Percentiles rank a stretch among this genome's conserved stretches.
These are phyloP conservation scores for Chionomys nivalis DNA, from an alignment of 2,113 vertebrate genomes.

Conservation along the genomic window DNA sequence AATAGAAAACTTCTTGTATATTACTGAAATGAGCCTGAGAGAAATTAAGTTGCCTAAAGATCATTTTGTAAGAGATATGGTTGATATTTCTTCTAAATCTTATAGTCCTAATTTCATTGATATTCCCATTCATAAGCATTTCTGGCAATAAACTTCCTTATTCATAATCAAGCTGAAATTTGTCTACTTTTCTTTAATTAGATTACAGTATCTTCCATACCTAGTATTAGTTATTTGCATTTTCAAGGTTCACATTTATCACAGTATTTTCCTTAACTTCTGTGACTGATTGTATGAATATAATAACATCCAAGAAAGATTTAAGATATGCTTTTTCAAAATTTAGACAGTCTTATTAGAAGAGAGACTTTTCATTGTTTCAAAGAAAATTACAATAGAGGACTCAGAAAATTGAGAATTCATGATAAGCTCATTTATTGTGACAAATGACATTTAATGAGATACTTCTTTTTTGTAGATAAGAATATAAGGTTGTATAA, in stretches of 20 bases:
- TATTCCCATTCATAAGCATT: not conserved
- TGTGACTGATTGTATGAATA: not conserved
- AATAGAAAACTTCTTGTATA: not conserved
- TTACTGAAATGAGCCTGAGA: not conserved
- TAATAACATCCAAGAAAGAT: not conserved
- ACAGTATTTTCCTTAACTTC: slow-evolving; percentile 7
- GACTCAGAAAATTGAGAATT: not conserved
- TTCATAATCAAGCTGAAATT: not conserved
- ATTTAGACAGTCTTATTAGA: not conserved
- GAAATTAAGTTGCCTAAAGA: not conserved
- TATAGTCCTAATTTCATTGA: not conserved
- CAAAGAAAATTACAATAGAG: not conserved
- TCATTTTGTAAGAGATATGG: not conserved
- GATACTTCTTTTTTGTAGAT: not conserved
- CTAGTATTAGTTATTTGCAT: not conserved
- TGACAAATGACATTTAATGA: not conserved
- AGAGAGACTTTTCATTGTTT: slow-evolving; percentile 7
- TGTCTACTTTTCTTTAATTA: not conserved
- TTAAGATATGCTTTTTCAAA: not conserved
- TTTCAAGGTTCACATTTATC: not conserved
- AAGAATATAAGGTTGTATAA: not conserved
- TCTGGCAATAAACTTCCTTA: not conserved
- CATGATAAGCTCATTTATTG: not conserved
- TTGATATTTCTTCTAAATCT: not conserved
- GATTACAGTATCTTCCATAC: not conserved